phyloP scores from a whole-genome alignment of 2,113 vertebrate species.

The Ptilonorhynchus violaceus region DNA sequence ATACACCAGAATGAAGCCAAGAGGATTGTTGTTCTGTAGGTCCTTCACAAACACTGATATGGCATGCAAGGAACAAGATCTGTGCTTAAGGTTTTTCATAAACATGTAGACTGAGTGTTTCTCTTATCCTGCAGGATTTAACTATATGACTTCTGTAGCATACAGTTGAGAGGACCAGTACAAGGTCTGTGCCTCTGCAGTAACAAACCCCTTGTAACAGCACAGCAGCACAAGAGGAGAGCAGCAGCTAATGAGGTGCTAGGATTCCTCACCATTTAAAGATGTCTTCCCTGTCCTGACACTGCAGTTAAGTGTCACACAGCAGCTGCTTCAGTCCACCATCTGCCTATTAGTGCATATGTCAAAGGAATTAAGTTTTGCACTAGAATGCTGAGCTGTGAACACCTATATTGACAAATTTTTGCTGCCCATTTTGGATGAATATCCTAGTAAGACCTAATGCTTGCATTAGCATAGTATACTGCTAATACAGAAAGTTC shows the following conservation, averaged over 20 bases:
- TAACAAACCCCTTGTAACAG: background rate
- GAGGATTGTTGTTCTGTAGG: background rate
- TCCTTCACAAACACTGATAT: background rate
- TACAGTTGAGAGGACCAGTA: background rate
- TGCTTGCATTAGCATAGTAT: background rate
- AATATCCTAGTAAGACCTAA: background rate
- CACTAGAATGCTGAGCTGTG: background rate
- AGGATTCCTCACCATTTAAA: background rate
- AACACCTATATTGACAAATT: background rate
- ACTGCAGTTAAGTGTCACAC: background rate
- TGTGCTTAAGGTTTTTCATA: background rate
- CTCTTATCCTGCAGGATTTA: accelerated
- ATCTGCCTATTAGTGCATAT: background rate
- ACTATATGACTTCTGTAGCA: background rate
- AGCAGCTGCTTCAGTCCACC: background rate
- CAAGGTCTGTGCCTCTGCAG: background rate
- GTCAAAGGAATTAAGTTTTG: background rate
- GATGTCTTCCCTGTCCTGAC: background rate
- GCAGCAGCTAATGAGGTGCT: background rate
- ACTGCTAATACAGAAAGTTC: background rate
- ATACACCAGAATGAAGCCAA: background rate
- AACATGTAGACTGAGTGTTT: background rate
- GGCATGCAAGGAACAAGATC: background rate
- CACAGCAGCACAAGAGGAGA: background rate
- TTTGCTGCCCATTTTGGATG: background rate